Evolutionary conservation across 2,888 invertebrate genomes (phyloP), one percentile per base, ranked within the genome.

Genomic region (Ormyrus pomaceus): DNA sequence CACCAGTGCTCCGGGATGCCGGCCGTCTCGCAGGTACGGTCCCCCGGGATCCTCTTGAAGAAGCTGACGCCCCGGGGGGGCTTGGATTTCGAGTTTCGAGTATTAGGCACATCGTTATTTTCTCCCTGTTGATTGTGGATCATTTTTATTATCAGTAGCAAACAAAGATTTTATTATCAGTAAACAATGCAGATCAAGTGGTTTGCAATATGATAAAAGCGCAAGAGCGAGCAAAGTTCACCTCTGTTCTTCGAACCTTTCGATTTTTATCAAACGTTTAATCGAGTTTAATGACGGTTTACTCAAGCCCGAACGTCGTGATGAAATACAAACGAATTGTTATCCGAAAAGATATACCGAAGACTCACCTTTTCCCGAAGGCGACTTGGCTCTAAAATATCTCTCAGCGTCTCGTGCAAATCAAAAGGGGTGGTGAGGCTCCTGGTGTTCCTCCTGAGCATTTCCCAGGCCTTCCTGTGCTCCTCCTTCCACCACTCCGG

Each of bases 1-100:
- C 98, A 98, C 95, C 96, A 98, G 88, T 97, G 96, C 48, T 95
- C 94, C 0, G 94, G 94, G 79, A 98, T 96, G 0, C 92, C 94
- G 0, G 98, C 97, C 81, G 92, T 91, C 70, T 93, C 92, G 88
- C 98, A 98, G 0, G 95, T 96, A 64, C 98, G 92, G 76, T 93
- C 92, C 58, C 88, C 89, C 0, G 96, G 94, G 80, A 98, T 93
- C 0, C 94, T 93, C 46, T 94, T 90, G 88, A 98, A 97, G 68
- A 97, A 92, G 89, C 97, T 97, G 7, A 95, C 94, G 3, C 95
- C 94, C 72, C 94, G 92, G 0, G 89, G 4, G 0, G 34, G 34
- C 34, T 34, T 34, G 34, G 34, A 34, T 4, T 34, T 34, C 0
- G 34, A 0, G 3, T 3, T 34, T 34, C 34, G 1, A 2, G 34